Conservation (phyloP, 2,113 vertebrate species). For the Ceratotherium simum region DNA sequence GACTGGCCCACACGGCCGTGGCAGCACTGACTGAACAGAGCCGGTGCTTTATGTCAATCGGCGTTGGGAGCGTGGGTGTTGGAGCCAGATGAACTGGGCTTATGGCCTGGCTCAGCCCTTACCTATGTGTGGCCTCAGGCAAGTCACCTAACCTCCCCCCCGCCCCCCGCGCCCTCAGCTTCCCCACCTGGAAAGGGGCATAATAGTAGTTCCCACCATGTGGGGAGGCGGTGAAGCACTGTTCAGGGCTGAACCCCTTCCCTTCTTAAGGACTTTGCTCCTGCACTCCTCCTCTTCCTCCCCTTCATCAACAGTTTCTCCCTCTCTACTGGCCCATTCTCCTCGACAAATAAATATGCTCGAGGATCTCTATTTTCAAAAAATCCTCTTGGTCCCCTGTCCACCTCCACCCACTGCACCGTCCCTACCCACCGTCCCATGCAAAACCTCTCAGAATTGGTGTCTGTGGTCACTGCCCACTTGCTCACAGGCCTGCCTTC, state of each 20-base stretch:
- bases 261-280: background rate
- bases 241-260: background rate
- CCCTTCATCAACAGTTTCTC: background rate
- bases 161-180: background rate
- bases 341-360: background rate
- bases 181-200: background rate
- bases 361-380: background rate
- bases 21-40: background rate
- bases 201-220: fast-evolving
- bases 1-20: background rate
- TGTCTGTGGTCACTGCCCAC: background rate
- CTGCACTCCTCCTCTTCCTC: background rate
- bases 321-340: background rate
- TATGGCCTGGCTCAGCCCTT: background rate
- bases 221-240: background rate
- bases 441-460: background rate
- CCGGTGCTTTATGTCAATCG: background rate
- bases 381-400: background rate
- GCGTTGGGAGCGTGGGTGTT: background rate
- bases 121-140: background rate
- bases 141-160: background rate
- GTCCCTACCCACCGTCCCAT: fast-evolving
- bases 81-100: background rate
- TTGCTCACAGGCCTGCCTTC: background rate
- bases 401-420: background rate